Base-by-base conservation (phyloP, 1,140 invertebrate genomes). In the Pseudomyrmex concolor region DNA sequence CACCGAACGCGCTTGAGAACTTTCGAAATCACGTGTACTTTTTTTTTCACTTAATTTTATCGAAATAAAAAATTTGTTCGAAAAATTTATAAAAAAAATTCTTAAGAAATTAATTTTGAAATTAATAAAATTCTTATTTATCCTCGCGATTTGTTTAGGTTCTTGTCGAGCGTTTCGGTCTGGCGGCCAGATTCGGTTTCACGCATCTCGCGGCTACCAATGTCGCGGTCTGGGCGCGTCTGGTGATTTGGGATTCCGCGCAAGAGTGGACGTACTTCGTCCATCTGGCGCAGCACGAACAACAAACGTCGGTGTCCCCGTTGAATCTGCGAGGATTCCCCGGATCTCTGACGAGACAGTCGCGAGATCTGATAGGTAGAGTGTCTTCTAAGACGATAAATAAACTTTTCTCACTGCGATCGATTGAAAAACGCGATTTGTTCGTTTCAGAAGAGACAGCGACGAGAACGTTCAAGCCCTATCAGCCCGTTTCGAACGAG, bases 201-300 rank as follows among this genome's bases (percentile, higher is more conserved):
- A 96, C 95, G 88, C 96, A 96, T 84, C 91, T 96, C 13, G 94
- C 95, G 4, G 95, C 95, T 0, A 96, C 96, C 0, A 96, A 96
- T 87, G 88, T 96, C 8, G 95, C 95, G 0, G 91, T 96, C 22
- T 96, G 95, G 95, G 91, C 95, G 12, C 94, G 95, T n/a, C 90
- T 95, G n/a, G 93, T 96, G 15, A 94, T 96, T 34, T 96, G 95
- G 95, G 95, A 96, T 84, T 95, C 94, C 2, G 95, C 94, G 0
- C 94, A 94, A 54, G 95, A 95, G 80, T 95, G 95, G 95, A 95
- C 94, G 0, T 95, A 95, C 62, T 95, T 94, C 51, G 93, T 95
- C 3, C 92, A 95, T 63, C 84, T 95, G 54, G 94, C 94, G 13
- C 94, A 95, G 68, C 84, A 89, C 55, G 86, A 89, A 64, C 55